phyloP scores from a whole-genome alignment of 2,113 vertebrate genomes.

The Nannospalax galili region DNA sequence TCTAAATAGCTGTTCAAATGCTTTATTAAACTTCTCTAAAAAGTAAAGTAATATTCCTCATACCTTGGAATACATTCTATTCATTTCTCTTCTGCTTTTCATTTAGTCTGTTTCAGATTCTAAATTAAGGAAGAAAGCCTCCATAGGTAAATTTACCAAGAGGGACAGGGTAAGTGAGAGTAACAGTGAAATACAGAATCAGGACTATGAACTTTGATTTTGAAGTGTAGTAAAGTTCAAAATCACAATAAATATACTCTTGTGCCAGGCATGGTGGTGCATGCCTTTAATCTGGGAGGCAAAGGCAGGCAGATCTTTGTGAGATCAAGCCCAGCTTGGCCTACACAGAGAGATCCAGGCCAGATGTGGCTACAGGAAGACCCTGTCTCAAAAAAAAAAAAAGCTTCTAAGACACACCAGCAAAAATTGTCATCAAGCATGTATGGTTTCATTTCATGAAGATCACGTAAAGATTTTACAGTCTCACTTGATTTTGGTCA shows the following conservation, averaged over 20 bases:
- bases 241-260: not conserved
- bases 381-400: too few species aligned
- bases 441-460: constrained; percentile 2
- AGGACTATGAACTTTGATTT: not conserved
- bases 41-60: not conserved
- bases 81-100: not conserved
- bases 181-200: not conserved
- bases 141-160: not conserved
- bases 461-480: not conserved
- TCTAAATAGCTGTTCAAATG: not conserved
- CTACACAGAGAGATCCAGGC: too few species aligned
- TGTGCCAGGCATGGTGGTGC: too few species aligned
- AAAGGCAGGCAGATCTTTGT: too few species aligned
- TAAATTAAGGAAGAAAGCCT: constrained; percentile 32
- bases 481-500: constrained; percentile 26
- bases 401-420: not conserved
- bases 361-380: too few species aligned
- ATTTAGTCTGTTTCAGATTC: not conserved
- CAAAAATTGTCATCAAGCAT: not conserved
- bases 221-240: not conserved
- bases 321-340: too few species aligned
- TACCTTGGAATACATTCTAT: not conserved
- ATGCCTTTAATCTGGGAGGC: too few species aligned
- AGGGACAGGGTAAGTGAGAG: not conserved
- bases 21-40: not conserved